A percentile compares a stretch with the other conserved stretches of the same genome.
Conservation (phyloP, 2,113 vertebrate species). For the Tupaia chinensis region DNA sequence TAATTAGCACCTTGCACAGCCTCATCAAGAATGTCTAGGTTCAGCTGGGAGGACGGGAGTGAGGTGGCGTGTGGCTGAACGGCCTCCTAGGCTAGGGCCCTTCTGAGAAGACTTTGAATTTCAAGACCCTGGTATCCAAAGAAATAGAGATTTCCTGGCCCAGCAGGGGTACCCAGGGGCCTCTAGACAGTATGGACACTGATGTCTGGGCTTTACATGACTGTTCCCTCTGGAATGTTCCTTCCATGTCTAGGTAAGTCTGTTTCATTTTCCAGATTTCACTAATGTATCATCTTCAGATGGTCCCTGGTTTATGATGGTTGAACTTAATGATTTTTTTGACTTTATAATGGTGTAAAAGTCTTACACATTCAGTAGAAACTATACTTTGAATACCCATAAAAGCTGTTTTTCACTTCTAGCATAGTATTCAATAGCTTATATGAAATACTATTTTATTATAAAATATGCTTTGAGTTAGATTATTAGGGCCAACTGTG, state of each 20-base stretch:
- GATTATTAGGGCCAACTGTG: too few relatives aligned
- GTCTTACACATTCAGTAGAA: too few relatives aligned
- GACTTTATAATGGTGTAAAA: too few relatives aligned
- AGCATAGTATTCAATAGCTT: too few relatives aligned
- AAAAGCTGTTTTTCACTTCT: too few relatives aligned
- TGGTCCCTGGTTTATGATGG: too few relatives aligned
- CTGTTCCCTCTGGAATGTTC: background rate
- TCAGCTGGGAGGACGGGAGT: background rate
- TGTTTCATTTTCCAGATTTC: background rate
- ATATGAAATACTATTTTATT: too few relatives aligned
- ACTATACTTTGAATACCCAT: too few relatives aligned
- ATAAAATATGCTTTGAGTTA: too few relatives aligned
- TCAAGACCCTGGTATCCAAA: background rate
- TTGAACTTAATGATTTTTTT: too few relatives aligned
- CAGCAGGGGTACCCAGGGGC: background rate
- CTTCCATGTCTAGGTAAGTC: background rate
- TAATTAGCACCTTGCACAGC: constrained; percentile 70
- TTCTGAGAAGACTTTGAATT: background rate
- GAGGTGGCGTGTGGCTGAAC: background rate
- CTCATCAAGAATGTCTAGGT: constrained; percentile 33
- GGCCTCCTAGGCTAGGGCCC: too few relatives aligned
- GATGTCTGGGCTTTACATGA: background rate
- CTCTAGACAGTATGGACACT: background rate
- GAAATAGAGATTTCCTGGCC: background rate
- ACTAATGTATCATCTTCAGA: background rate